phyloP scores from a whole-genome alignment of 2,888 invertebrate genomes.

The Amblyjoppa fuscipennis region DNA sequence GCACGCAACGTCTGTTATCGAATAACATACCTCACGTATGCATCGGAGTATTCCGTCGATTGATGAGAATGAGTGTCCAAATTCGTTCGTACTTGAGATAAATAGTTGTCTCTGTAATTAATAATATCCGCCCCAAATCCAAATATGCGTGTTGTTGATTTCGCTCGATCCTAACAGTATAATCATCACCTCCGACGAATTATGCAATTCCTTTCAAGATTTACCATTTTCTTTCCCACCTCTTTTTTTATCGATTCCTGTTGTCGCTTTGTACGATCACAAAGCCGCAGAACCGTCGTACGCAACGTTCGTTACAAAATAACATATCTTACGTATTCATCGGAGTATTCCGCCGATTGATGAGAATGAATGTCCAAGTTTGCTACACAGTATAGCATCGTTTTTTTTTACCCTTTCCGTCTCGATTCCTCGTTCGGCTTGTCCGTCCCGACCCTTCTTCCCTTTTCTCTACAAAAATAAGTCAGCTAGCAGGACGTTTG shows the following conservation, averaged over 20 bases:
- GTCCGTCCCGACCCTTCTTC: slow-evolving; percentile 36
- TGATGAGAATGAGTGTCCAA: slow-evolving; percentile 47
- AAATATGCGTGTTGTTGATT: too few species aligned
- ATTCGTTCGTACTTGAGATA: background rate
- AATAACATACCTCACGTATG: background rate
- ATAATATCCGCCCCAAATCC: too few species aligned
- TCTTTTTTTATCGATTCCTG: background rate
- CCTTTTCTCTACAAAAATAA: slow-evolving; percentile 37
- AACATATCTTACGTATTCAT: background rate
- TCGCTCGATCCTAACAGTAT: background rate
- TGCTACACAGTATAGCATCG: slow-evolving; percentile 38
- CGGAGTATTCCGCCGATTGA: slow-evolving; percentile 20
- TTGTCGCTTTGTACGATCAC: background rate
- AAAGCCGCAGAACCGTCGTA: slow-evolving; percentile 1
- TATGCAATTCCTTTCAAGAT: too few species aligned
- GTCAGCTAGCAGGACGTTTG: slow-evolving; percentile 61
- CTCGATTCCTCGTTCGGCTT: slow-evolving; percentile 45
- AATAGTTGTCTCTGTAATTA: too few species aligned
- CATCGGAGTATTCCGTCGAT: slow-evolving; percentile 10
- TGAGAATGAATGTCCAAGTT: slow-evolving; percentile 47
- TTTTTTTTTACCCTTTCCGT: slow-evolving; percentile 38
- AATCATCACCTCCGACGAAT: too few species aligned
- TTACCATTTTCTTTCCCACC: too few species aligned
- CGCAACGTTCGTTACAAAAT: background rate
- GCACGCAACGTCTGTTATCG: background rate